Evolutionary conservation across 2,113 vertebrate species (phyloP).

Genomic region (Vimba vimba): DNA sequence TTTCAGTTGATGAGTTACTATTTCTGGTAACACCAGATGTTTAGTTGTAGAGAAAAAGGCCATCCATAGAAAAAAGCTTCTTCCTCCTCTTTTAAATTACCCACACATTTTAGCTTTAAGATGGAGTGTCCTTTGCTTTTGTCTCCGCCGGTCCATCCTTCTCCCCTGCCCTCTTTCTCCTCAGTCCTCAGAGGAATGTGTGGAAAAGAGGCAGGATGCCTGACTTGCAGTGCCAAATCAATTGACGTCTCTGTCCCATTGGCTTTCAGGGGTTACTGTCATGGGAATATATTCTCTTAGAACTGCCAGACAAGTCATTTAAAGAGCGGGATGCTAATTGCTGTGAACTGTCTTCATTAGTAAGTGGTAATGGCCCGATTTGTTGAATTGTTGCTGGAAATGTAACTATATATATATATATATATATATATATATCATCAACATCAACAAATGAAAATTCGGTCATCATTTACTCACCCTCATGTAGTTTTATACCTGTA

Average conservation of each 20-base stretch:
- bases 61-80: neutral
- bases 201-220: constrained; percentile 45
- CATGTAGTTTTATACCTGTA: too few relatives aligned
- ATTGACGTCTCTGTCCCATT: constrained; percentile 43
- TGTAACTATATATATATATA: neutral
- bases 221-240: constrained; percentile 33
- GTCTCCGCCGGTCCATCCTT: neutral
- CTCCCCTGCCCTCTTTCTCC: constrained; percentile 28
- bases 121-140: constrained; percentile 23
- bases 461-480: too few relatives aligned
- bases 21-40: constrained; percentile 8
- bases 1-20: neutral
- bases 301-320: constrained; percentile 36
- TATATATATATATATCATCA: neutral
- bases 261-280: constrained; percentile 42
- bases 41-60: neutral
- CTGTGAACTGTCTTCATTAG: neutral
- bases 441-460: neutral
- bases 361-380: neutral
- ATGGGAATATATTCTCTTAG: constrained; percentile 34
- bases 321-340: constrained; percentile 11
- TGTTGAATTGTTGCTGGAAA: neutral
- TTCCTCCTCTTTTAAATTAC: constrained; percentile 26
- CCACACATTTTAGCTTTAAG: constrained; percentile 17
- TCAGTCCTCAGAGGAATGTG: constrained; percentile 38